Evolutionary conservation across 1,140 invertebrate species (phyloP).

Genomic region (Papilio polyxenes): DNA sequence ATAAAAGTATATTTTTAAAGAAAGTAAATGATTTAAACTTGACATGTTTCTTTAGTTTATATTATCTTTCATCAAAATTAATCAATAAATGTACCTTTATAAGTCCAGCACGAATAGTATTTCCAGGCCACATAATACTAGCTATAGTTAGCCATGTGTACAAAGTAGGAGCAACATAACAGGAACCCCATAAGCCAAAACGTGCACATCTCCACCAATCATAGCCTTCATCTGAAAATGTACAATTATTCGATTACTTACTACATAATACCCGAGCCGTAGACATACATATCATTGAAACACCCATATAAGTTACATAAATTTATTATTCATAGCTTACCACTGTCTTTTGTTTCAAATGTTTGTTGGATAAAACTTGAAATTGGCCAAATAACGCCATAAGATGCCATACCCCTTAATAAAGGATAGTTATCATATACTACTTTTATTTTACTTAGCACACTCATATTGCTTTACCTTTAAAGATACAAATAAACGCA

Average conservation of each 20-base stretch:
- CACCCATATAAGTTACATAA: not conserved
- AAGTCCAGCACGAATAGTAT: conserved; percentile 60
- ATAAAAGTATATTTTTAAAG: too few species aligned
- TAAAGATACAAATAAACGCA: conserved; percentile 1
- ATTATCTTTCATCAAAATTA: not conserved
- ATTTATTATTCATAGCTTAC: conserved; percentile 52
- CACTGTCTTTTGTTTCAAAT: conserved; percentile 69
- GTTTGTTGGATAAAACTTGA: conserved; percentile 76
- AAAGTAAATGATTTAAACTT: too few species aligned
- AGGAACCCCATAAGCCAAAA: conserved; percentile 74
- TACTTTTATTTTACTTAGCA: conserved; percentile 58
- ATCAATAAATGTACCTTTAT: conserved; percentile 59
- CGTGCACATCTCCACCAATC: conserved; percentile 72
- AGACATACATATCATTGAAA: not conserved
- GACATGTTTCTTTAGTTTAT: too few species aligned
- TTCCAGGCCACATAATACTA: conserved; percentile 72
- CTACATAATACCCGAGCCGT: too few species aligned
- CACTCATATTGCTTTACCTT: conserved; percentile 49
- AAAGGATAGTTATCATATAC: conserved; percentile 70
- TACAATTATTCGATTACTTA: not conserved
- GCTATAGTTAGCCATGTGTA: conserved; percentile 74
- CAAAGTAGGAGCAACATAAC: conserved; percentile 75
- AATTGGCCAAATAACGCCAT: conserved; percentile 71
- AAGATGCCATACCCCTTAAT: conserved; percentile 71
- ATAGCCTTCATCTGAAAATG: conserved; percentile 58